Percentiles rank a stretch among this genome's conserved stretches.
Conservation (phyloP, 2,113 vertebrate species). For the Spea multiplicata region DNA sequence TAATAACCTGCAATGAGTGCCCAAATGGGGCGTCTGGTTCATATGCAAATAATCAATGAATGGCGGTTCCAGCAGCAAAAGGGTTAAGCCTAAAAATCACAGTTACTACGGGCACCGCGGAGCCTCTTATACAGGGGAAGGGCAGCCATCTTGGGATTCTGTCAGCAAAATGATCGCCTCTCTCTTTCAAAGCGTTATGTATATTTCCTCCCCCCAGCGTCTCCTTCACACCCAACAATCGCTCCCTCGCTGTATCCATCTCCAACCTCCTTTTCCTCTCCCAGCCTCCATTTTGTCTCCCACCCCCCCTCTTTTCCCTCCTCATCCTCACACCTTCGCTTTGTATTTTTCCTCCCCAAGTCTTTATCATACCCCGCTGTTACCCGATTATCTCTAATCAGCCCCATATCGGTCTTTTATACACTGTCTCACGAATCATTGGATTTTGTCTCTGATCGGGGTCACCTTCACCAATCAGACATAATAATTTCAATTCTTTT, state of each 20-base stretch:
- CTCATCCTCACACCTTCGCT: slow-evolving; percentile 2
- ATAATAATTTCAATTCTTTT: no score
- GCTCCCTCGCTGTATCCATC: neutral
- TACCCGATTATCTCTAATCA: no score
- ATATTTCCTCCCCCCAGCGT: no score
- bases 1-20: no score
- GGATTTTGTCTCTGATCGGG: no score
- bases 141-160: slow-evolving; percentile 17
- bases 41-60: neutral
- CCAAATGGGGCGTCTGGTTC: neutral
- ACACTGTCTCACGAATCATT: no score
- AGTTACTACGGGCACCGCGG: neutral
- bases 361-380: no score
- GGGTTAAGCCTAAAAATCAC: slow-evolving; percentile 14
- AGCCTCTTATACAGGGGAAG: neutral
- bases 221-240: neutral
- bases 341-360: neutral
- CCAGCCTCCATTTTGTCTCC: slow-evolving; percentile 16
- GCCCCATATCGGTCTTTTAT: no score
- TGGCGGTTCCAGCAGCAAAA: neutral
- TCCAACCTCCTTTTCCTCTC: slow-evolving; percentile 1
- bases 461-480: no score
- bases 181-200: no score
- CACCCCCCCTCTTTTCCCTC: slow-evolving; percentile 8
- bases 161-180: neutral